A percentile compares a stretch with the other conserved stretches of the same genome.
Conservation (phyloP, 2,888 invertebrate genomes). For the Drosophila prolongata region DNA sequence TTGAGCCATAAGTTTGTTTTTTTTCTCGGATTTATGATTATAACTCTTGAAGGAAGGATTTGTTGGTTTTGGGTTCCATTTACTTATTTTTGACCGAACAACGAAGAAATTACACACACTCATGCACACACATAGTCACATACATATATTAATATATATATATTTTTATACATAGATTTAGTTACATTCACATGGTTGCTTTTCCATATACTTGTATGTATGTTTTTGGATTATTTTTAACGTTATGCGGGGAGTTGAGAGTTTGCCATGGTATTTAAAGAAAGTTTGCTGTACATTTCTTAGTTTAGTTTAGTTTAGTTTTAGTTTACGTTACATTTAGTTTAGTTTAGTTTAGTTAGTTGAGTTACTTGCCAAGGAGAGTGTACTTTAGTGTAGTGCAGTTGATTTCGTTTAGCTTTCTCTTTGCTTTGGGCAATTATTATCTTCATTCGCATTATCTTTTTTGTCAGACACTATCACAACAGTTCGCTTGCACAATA, state of each 20-base stretch:
- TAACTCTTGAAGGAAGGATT: slow-evolving; percentile 14
- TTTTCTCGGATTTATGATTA: slow-evolving; percentile 23
- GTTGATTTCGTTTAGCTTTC: slow-evolving; percentile 41
- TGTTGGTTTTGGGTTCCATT: slow-evolving; percentile 7
- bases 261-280: slow-evolving; percentile 39
- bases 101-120: slow-evolving; percentile 32
- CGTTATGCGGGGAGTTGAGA: slow-evolving; percentile 71
- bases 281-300: slow-evolving; percentile 47
- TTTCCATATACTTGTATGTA: slow-evolving; percentile 6
- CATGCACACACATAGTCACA: slow-evolving; percentile 43
- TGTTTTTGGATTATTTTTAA: slow-evolving; percentile 35
- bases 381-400: slow-evolving; percentile 56
- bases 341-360: slow-evolving; percentile 40
- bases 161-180: slow-evolving; percentile 18
- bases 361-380: slow-evolving; percentile 71
- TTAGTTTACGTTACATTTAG: slow-evolving; percentile 2
- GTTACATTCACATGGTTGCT: slow-evolving; percentile 35
- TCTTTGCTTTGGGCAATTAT: slow-evolving; percentile 62
- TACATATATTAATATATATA: slow-evolving; percentile 14
- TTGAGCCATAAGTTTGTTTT: slow-evolving; percentile 25
- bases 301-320: slow-evolving; percentile 30
- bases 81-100: slow-evolving; percentile 9
- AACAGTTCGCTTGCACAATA: slow-evolving; percentile 74
- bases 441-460: slow-evolving; percentile 79
- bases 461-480: slow-evolving; percentile 83